phyloP scores from a whole-genome alignment of 1,140 invertebrate species.

The Heliothis subflexa region DNA sequence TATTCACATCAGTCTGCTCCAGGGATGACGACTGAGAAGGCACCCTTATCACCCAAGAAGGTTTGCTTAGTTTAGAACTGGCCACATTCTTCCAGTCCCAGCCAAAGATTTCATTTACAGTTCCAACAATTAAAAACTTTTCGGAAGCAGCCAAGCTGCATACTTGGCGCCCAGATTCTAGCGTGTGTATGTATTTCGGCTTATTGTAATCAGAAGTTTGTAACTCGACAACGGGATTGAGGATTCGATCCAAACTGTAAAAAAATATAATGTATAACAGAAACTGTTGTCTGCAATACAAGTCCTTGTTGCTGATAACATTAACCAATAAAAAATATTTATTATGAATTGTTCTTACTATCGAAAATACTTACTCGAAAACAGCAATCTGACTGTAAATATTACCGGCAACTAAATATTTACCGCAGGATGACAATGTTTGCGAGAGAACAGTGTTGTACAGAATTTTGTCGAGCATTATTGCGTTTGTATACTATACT shows the following conservation, averaged over 20 bases:
- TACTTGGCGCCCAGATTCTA: slow-evolving; percentile 88
- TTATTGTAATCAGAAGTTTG: slow-evolving; percentile 86
- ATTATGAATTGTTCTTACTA: not conserved
- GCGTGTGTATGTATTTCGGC: slow-evolving; percentile 87
- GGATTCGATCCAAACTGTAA: slow-evolving; percentile 87
- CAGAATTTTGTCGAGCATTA: slow-evolving; percentile 81
- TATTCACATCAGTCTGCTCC: slow-evolving; percentile 93
- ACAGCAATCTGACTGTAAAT: slow-evolving; percentile 94
- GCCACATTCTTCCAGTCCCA: slow-evolving; percentile 91
- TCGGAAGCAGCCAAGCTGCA: slow-evolving; percentile 91
- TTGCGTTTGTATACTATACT: too few relatives aligned
- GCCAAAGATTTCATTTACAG: slow-evolving; percentile 90
- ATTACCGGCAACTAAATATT: slow-evolving; percentile 93
- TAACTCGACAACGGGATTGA: slow-evolving; percentile 87
- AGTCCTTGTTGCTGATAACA: too few relatives aligned
- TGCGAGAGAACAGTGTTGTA: slow-evolving; percentile 94
- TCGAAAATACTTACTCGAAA: slow-evolving; percentile 90
- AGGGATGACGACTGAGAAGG: slow-evolving; percentile 89
- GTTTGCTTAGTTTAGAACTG: slow-evolving; percentile 88
- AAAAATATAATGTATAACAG: slow-evolving; percentile 1
- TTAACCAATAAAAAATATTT: not conserved
- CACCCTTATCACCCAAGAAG: slow-evolving; percentile 90
- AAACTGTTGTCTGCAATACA: too few relatives aligned
- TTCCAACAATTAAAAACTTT: slow-evolving; percentile 91
- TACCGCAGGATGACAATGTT: slow-evolving; percentile 93